Percentiles rank a stretch among this genome's conserved stretches.
These are phyloP conservation scores for Schizothorax lantsangensis DNA, from an alignment of 2,797 vertebrate genomes.

Conservation along the genomic window DNA sequence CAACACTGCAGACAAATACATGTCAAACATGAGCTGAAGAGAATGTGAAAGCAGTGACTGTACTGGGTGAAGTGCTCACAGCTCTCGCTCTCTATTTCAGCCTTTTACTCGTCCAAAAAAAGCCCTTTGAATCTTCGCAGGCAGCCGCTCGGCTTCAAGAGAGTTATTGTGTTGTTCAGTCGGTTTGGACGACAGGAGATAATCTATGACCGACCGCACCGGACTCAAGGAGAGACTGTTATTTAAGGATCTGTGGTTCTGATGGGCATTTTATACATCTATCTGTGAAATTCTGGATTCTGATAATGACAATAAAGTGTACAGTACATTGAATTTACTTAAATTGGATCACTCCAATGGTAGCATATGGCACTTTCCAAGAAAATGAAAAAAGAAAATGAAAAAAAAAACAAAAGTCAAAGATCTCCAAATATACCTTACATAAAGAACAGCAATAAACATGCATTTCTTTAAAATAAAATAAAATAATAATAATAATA, in stretches of 20 bases:
- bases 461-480: too few species aligned
- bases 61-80: slow-evolving; percentile 19
- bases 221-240: slow-evolving; percentile 53
- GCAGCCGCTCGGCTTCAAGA: slow-evolving; percentile 53
- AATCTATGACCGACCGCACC: slow-evolving; percentile 47
- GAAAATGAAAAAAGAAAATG: background rate
- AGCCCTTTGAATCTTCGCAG: slow-evolving; percentile 58
- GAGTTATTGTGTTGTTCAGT: slow-evolving; percentile 66
- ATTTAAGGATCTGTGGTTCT: slow-evolving; percentile 34
- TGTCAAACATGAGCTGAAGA: background rate
- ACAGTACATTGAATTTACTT: background rate
- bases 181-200: slow-evolving; percentile 58
- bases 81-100: slow-evolving; percentile 59
- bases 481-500: too few species aligned
- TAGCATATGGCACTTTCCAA: background rate
- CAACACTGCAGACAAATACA: background rate
- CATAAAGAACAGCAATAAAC: too few species aligned
- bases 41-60: background rate
- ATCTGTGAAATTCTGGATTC: background rate
- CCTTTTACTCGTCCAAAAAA: slow-evolving; percentile 63
- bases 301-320: background rate
- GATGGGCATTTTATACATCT: background rate
- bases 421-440: too few species aligned
- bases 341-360: background rate
- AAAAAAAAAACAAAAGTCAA: too few species aligned